These are phyloP conservation scores for Tetragnatha versicolor DNA, from an alignment of 1,140 invertebrate genomes.

Conservation along the genomic window DNA sequence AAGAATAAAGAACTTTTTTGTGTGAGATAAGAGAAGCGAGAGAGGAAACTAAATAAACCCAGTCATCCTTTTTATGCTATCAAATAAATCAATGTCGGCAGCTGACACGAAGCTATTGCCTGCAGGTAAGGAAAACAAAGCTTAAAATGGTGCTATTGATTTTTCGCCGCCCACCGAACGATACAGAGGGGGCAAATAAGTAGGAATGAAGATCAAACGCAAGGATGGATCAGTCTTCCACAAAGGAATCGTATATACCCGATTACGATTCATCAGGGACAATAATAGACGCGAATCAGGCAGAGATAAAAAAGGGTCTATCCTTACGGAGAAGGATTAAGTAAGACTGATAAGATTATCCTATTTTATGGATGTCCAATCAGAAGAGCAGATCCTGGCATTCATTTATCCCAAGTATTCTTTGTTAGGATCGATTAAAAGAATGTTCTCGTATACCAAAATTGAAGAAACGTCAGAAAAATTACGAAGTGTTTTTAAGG, in stretches of 20 bases:
- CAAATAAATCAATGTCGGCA: slow-evolving; percentile 54
- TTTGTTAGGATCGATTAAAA: too few relatives aligned
- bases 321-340: too few relatives aligned
- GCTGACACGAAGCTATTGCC: slow-evolving; percentile 47
- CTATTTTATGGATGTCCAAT: too few relatives aligned
- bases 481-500: too few relatives aligned
- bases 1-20: not conserved
- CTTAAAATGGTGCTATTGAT: slow-evolving; percentile 50
- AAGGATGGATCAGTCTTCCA: not conserved
- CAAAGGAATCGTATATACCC: not conserved
- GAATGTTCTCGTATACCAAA: too few relatives aligned
- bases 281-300: too few relatives aligned
- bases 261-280: too few relatives aligned
- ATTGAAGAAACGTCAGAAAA: too few relatives aligned
- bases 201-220: slow-evolving; percentile 6
- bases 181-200: not conserved
- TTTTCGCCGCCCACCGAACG: slow-evolving; percentile 20
- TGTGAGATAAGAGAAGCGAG: not conserved
- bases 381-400: too few relatives aligned
- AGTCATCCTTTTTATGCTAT: slow-evolving; percentile 12
- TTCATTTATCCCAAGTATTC: too few relatives aligned
- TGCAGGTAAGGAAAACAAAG: slow-evolving; percentile 49
- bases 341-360: too few relatives aligned
- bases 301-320: slow-evolving; percentile 1
- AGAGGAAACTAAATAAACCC: not conserved